Percentiles rank a stretch among this genome's conserved stretches.
phyloP scores from a whole-genome alignment of 2,888 invertebrate species.

The Pycnomerus fuliginosus region DNA sequence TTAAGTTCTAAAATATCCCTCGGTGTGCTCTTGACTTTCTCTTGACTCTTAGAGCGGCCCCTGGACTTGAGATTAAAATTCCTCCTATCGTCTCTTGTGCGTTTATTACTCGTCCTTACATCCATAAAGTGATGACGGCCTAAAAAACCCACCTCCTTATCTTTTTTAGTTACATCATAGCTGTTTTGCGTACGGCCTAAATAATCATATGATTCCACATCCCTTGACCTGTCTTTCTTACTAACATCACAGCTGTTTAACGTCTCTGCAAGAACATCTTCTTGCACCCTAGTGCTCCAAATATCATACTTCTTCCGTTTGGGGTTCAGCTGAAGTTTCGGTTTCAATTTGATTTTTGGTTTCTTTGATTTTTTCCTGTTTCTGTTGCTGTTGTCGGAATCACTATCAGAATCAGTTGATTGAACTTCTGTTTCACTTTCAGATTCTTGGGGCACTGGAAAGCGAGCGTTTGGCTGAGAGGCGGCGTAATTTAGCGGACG shows the following conservation, averaged over 20 bases:
- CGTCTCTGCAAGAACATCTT: slow-evolving; percentile 76
- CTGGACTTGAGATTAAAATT: slow-evolving; percentile 61
- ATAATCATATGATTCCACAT: slow-evolving; percentile 77
- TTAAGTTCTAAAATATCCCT: slow-evolving; percentile 61
- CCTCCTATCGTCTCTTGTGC: slow-evolving; percentile 60
- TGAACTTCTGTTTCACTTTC: slow-evolving; percentile 54
- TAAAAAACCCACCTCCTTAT: too few relatives aligned
- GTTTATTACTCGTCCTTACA: slow-evolving; percentile 54
- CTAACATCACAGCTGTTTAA: slow-evolving; percentile 77
- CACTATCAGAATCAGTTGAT: slow-evolving; percentile 58
- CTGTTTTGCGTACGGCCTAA: slow-evolving; percentile 41
- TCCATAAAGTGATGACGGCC: slow-evolving; percentile 62
- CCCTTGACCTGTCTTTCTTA: slow-evolving; percentile 63
- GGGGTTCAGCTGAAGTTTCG: slow-evolving; percentile 45
- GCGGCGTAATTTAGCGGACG: slow-evolving; percentile 55
- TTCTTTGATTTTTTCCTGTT: slow-evolving; percentile 54
- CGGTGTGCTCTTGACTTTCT: slow-evolving; percentile 57
- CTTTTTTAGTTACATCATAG: too few relatives aligned
- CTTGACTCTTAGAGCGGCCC: slow-evolving; percentile 42
- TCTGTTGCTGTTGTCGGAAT: slow-evolving; percentile 59
- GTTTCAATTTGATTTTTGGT: slow-evolving; percentile 56
- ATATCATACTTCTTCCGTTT: slow-evolving; percentile 74
- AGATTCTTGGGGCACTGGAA: slow-evolving; percentile 46
- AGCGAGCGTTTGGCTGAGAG: slow-evolving; percentile 32
- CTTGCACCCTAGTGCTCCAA: slow-evolving; percentile 72